Conservation (phyloP, 2,888 invertebrate genomes). For the Automeris io region DNA sequence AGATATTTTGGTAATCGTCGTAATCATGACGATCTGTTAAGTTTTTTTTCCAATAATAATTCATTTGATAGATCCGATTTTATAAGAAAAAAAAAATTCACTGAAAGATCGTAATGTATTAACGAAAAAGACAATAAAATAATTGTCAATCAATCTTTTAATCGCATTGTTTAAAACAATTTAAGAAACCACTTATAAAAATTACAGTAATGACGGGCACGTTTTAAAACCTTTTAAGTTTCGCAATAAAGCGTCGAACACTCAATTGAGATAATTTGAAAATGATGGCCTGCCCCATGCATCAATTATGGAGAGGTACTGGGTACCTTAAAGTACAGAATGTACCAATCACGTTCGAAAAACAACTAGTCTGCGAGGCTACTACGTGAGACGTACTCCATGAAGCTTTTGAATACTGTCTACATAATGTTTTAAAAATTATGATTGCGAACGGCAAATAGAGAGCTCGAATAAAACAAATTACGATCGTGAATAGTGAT, state of each 20-base stretch:
- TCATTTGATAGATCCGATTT: conserved; percentile 28
- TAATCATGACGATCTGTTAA: too few relatives aligned
- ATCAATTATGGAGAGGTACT: conserved; percentile 53
- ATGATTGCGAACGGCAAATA: conserved; percentile 56
- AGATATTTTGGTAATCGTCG: too few relatives aligned
- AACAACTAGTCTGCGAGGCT: conserved; percentile 59
- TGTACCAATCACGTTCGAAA: conserved; percentile 53
- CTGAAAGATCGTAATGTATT: too few relatives aligned
- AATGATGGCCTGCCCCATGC: conserved; percentile 66
- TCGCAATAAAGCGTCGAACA: conserved; percentile 49
- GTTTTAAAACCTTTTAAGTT: conserved; percentile 48
- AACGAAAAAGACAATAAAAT: too few relatives aligned
- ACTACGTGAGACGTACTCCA: too few relatives aligned
- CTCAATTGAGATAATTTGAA: conserved; percentile 67
- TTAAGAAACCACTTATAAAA: conserved; percentile 38
- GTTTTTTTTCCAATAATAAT: too few relatives aligned
- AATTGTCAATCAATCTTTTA: too few relatives aligned
- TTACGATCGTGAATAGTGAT: too few relatives aligned
- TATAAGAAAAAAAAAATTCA: too few relatives aligned
- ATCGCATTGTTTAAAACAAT: too few relatives aligned
- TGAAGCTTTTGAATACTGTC: conserved; percentile 60
- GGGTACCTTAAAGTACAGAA: conserved; percentile 43
- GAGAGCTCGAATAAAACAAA: conserved; percentile 56
- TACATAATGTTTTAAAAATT: conserved; percentile 51
- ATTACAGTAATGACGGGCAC: conserved; percentile 40